A percentile compares a stretch with the other conserved stretches of the same genome.
phyloP scores from a whole-genome alignment of 2,888 invertebrate species.

The Candidula unifasciata region DNA sequence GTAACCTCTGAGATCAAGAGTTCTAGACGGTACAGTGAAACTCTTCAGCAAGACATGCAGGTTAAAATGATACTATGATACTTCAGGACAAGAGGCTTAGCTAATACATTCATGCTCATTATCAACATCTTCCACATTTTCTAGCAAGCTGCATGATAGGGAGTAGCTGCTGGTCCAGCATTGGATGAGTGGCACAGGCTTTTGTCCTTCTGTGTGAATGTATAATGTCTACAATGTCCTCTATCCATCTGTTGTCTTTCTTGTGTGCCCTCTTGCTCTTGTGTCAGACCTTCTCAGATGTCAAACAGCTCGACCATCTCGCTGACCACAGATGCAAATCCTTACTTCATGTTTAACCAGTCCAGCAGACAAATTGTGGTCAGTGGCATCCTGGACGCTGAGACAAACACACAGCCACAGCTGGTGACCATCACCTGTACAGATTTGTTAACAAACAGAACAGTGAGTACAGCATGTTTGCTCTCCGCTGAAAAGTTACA shows the following conservation, averaged over 20 bases:
- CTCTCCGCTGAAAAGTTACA: too few relatives aligned
- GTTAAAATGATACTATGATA: neutral
- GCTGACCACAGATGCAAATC: neutral
- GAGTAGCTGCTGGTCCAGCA: too few relatives aligned
- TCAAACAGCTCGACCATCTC: conserved; percentile 25
- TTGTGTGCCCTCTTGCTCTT: too few relatives aligned
- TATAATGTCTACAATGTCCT: too few relatives aligned
- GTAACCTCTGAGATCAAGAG: too few relatives aligned
- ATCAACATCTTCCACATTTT: too few relatives aligned
- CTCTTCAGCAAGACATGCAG: neutral
- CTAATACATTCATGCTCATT: neutral
- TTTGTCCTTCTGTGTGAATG: too few relatives aligned
- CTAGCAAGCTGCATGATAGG: too few relatives aligned
- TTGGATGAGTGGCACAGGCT: too few relatives aligned
- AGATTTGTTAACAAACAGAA: neutral
- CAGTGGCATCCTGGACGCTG: conserved; percentile 19
- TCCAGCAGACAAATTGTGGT: neutral
- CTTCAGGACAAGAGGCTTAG: neutral
- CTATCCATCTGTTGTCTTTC: too few relatives aligned
- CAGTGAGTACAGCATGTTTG: too few relatives aligned
- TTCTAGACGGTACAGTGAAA: too few relatives aligned
- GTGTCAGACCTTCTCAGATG: neutral
- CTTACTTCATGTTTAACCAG: neutral
- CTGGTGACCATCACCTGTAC: neutral
- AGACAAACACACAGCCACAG: neutral